These are phyloP conservation scores for Myotis yumanensis DNA, from an alignment of 2,113 vertebrate genomes.

Conservation along the genomic window DNA sequence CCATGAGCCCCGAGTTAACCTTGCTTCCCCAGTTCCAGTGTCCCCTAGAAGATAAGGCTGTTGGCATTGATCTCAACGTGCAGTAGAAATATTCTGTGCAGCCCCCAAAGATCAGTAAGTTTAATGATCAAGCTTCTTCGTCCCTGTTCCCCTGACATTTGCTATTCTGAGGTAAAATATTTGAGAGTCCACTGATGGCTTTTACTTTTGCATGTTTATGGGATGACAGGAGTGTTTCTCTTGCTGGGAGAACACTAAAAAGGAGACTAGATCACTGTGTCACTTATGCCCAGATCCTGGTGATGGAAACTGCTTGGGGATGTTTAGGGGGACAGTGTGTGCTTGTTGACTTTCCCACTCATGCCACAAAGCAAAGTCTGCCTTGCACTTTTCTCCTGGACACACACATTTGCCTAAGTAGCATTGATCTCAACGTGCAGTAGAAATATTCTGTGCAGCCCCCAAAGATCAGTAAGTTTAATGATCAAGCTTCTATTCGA, in stretches of 20 bases:
- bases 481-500: too few species aligned
- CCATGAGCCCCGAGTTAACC: conserved; percentile 74
- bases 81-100: conserved; percentile 51
- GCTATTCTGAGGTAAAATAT: background rate
- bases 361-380: background rate
- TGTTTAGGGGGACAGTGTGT: background rate
- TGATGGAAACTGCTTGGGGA: background rate
- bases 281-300: background rate
- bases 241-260: background rate
- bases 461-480: too few species aligned
- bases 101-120: conserved; percentile 55
- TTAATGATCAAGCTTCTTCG: conserved; percentile 27
- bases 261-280: background rate
- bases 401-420: background rate
- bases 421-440: too few species aligned
- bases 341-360: background rate
- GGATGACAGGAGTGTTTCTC: background rate
- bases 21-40: conserved; percentile 69
- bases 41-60: conserved; percentile 59
- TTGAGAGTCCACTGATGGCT: background rate
- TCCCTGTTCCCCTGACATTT: background rate
- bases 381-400: background rate
- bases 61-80: conserved; percentile 72
- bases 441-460: too few species aligned
- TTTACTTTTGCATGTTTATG: conserved; percentile 29